Percentiles rank a stretch among this genome's conserved stretches.
Evolutionary conservation across 2,888 invertebrate genomes (phyloP).

Genomic region (Patella depressa): DNA sequence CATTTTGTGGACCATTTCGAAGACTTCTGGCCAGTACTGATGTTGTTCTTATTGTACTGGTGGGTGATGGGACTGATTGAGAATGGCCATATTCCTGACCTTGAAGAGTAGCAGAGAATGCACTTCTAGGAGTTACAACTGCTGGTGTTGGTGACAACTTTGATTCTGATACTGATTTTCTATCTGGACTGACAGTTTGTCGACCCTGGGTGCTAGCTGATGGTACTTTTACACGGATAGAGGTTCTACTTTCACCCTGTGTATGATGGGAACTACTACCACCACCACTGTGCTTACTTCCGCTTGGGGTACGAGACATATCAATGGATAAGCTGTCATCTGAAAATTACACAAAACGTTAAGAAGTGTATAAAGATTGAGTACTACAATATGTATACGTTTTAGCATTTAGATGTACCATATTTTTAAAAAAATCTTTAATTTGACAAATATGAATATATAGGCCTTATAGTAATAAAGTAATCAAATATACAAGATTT

Average conservation of each 20-base stretch:
- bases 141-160: constrained; percentile 14
- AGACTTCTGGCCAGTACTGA: constrained; percentile 21
- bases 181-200: constrained; percentile 33
- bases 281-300: background rate
- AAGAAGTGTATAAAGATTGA: too few species aligned
- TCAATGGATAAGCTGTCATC: background rate
- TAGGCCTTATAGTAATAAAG: too few species aligned
- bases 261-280: background rate
- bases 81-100: constrained; percentile 46
- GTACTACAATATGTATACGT: too few species aligned
- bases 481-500: too few species aligned
- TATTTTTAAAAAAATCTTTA: too few species aligned
- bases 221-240: constrained; percentile 63
- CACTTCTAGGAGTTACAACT: constrained; percentile 26
- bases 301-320: constrained; percentile 5
- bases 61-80: constrained; percentile 30
- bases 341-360: too few species aligned
- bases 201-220: constrained; percentile 44
- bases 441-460: too few species aligned
- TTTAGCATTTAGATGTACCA: too few species aligned
- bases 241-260: constrained; percentile 50
- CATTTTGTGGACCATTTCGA: constrained; percentile 27
- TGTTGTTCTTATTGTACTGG: constrained; percentile 12
- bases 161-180: constrained; percentile 27
- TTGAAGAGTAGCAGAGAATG: constrained; percentile 41